These are phyloP conservation scores for Atrina japonica DNA, from an alignment of 2,888 invertebrate genomes.

Conservation along the genomic window DNA sequence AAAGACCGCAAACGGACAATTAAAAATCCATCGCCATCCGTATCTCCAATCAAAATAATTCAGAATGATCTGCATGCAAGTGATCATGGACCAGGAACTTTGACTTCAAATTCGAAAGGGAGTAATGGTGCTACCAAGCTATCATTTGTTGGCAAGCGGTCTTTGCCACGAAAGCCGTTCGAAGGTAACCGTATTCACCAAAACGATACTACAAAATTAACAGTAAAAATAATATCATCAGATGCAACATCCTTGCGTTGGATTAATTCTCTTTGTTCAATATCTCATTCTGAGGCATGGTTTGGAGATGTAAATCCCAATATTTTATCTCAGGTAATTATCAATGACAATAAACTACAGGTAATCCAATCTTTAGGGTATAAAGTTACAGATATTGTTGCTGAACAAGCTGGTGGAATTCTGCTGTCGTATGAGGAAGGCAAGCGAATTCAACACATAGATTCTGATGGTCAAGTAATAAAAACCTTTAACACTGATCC, in stretches of 20 bases:
- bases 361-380: background rate
- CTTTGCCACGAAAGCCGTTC: background rate
- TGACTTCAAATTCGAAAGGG: no score
- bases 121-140: no score
- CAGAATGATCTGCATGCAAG: background rate
- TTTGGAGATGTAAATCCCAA: constrained; percentile 25
- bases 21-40: background rate
- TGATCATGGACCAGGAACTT: background rate
- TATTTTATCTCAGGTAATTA: background rate
- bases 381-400: constrained; percentile 12
- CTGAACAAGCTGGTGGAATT: background rate
- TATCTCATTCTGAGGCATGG: background rate
- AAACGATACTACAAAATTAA: background rate
- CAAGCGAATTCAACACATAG: constrained; percentile 6
- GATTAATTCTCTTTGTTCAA: constrained; percentile 20
- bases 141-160: background rate
- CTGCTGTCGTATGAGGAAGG: constrained; percentile 27
- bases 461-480: background rate
- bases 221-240: constrained; percentile 1
- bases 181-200: background rate
- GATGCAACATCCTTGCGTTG: constrained; percentile 10
- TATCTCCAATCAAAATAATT: background rate
- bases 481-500: constrained; percentile 5
- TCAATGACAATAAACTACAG: constrained; percentile 5
- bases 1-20: background rate